Base-by-base conservation (phyloP, 2,797 vertebrate genomes). In the Molossus molossus region DNA sequence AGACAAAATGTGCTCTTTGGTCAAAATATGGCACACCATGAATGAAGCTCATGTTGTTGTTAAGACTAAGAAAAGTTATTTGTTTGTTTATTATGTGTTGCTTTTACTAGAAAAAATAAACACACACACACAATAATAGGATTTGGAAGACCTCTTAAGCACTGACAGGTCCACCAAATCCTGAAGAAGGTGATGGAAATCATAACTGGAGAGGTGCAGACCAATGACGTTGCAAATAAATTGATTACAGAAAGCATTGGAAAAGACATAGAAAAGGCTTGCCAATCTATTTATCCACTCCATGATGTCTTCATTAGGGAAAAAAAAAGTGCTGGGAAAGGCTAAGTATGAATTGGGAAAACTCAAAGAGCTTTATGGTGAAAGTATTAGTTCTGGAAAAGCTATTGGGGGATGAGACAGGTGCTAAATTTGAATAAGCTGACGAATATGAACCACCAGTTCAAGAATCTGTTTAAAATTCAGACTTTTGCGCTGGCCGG, bases 381-480 rank as follows among this genome's bases (percentile, higher is more conserved):
- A 89, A 83, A 60, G 40, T 58, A 55, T 37, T 75, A 50, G 69
- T 75, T 65, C 33, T 67, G 70, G 72, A 84, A 84, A 92, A 84
- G 18, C 33, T 40, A 40, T 33, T 75, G 70, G 23, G 23, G 37
- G 29, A 37, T 82, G 69, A 88, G 64, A 81, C 10, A 60, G 88
- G 29, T 33, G 57, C 92, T 87, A 55, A 64, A 64, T 50, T 81
- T 87, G 65, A 87, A 87, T 37, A 33, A 72, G 58, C 58, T 82
- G 12, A 57, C 65, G 23, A 62, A 65, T 48, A 65, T 29, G 37
- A 94, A 58, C 69, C 50, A 33, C 27, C 29, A 73, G 21, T 76
- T n/a, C 58, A 89, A 67, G 85, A 83, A 67, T 48, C 21, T 93
- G 50, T 89, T 83, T 88, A 83, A 83, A 94, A 83, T 58, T 82